Evolutionary conservation across 2,797 vertebrate species (phyloP).

Genomic region (Botia kubotai): DNA sequence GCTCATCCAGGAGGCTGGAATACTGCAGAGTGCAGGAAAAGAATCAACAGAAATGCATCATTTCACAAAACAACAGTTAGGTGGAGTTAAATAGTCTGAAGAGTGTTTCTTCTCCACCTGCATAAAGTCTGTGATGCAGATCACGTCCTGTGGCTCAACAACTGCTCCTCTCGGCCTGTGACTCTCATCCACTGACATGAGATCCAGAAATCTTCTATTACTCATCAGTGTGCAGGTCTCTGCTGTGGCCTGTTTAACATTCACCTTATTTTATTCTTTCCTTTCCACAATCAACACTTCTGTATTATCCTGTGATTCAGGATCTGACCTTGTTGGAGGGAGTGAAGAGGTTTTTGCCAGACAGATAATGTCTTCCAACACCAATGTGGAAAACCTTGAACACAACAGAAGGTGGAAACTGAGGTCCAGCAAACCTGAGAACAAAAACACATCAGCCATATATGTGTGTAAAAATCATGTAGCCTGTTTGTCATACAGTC

Average conservation of each 20-base stretch:
- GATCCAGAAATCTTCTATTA: constrained; percentile 62
- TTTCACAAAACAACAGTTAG: not conserved
- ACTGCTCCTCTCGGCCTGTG: constrained; percentile 25
- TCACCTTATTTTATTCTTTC: not conserved
- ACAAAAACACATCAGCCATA: not conserved
- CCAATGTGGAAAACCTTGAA: constrained; percentile 64
- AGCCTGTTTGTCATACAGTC: not conserved
- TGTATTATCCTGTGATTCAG: not conserved
- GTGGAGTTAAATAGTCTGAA: no score
- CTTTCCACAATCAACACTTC: not conserved
- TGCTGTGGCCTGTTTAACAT: constrained; percentile 62
- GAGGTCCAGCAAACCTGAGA: constrained; percentile 62
- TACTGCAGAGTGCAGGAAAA: constrained; percentile 58
- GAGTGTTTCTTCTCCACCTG: constrained; percentile 58
- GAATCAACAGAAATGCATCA: not conserved
- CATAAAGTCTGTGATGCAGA: constrained; percentile 73
- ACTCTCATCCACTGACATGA: constrained; percentile 66
- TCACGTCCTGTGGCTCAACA: constrained; percentile 65
- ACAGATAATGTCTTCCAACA: constrained; percentile 68
- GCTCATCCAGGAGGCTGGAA: constrained; percentile 72
- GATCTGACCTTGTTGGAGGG: constrained; percentile 67
- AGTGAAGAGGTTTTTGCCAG: constrained; percentile 66
- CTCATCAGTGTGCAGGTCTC: constrained; percentile 73
- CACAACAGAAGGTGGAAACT: constrained; percentile 72
- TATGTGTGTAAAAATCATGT: not conserved